phyloP scores from a whole-genome alignment of 2,888 invertebrate species.

The Platycheirus rosarum region DNA sequence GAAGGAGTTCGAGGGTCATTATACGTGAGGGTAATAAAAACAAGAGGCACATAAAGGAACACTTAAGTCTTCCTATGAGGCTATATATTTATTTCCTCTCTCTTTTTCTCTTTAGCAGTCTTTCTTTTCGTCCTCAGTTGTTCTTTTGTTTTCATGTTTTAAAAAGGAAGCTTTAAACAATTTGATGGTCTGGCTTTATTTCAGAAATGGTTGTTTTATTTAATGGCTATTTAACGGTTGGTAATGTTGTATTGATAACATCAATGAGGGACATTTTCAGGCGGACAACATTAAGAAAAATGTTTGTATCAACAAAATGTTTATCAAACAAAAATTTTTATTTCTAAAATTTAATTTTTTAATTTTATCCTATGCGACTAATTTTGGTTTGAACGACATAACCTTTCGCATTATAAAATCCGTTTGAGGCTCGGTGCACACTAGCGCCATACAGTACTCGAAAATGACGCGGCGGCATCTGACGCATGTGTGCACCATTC shows the following conservation, averaged over 20 bases:
- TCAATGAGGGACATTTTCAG: background rate
- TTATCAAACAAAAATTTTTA: no score
- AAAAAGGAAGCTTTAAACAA: conserved; percentile 19
- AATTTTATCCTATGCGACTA: no score
- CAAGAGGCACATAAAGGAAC: conserved; percentile 23
- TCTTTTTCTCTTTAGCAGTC: background rate
- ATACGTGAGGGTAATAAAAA: conserved; percentile 54
- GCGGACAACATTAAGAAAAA: no score
- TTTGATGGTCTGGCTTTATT: conserved; percentile 38
- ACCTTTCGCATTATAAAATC: no score
- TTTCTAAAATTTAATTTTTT: no score
- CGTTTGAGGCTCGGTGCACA: no score
- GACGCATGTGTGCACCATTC: no score
- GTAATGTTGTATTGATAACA: conserved; percentile 36
- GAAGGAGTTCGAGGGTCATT: conserved; percentile 59
- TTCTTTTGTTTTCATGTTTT: conserved; percentile 4
- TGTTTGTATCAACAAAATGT: no score
- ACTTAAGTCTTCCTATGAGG: conserved; percentile 68
- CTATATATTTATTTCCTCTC: conserved; percentile 52
- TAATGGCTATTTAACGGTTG: conserved; percentile 59
- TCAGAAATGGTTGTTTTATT: conserved; percentile 61
- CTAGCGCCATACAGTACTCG: no score
- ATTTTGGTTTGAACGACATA: no score
- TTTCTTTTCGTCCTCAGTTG: no score
- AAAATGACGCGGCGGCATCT: no score